A percentile compares a stretch with the other conserved stretches of the same genome.
phyloP scores from a whole-genome alignment of 2,888 invertebrate species.

The Spilarctia lutea region DNA sequence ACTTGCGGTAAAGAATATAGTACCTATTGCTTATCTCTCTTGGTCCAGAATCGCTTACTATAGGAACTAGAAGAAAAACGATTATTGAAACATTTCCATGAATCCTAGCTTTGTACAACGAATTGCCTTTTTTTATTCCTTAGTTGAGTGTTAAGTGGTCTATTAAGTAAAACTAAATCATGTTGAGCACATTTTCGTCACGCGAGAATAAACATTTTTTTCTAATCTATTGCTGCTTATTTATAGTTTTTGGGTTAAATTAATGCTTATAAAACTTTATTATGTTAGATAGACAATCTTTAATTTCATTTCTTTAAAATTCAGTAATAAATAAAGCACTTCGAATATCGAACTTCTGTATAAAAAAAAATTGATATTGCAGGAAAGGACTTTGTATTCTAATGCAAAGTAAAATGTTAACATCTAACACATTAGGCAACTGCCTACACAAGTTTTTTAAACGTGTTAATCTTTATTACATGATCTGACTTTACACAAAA shows the following conservation, averaged over 20 bases:
- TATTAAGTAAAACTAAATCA: conserved; percentile 37
- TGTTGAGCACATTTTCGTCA: conserved; percentile 33
- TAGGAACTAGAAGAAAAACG: not conserved
- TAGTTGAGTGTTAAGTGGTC: conserved; percentile 22
- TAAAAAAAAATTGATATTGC: not conserved
- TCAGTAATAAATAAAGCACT: not conserved
- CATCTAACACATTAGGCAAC: not conserved
- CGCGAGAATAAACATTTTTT: conserved; percentile 45
- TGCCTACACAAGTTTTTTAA: not conserved
- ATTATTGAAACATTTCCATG: conserved; percentile 20
- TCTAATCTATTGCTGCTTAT: conserved; percentile 40
- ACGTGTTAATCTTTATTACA: not conserved
- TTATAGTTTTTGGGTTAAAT: conserved; percentile 44
- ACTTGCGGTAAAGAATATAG: conserved; percentile 35
- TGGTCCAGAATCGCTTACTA: conserved; percentile 22
- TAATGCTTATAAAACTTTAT: conserved; percentile 31
- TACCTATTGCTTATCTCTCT: conserved; percentile 44
- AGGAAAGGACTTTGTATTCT: not conserved
- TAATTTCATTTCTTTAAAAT: not conserved
- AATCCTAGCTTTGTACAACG: conserved; percentile 13
- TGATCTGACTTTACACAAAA: not conserved
- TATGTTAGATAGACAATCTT: not conserved
- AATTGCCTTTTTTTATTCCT: conserved; percentile 24
- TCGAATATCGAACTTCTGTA: too few relatives aligned
- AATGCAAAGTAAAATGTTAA: not conserved